phyloP scores from a whole-genome alignment of 2,888 invertebrate genomes.

The Malthinus flaveolus region DNA sequence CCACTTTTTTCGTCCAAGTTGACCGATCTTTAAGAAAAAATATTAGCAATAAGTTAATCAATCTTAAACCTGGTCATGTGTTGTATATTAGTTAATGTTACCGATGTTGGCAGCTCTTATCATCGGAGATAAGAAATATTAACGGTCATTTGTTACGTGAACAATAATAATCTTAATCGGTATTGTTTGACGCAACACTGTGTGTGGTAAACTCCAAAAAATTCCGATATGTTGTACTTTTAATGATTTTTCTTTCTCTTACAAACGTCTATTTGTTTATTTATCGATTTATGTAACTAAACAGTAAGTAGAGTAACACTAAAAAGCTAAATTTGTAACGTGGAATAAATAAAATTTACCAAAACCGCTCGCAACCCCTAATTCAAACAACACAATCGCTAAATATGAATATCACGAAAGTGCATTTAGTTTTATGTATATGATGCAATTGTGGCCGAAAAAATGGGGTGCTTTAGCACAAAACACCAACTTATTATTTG shows the following conservation, averaged over 20 bases:
- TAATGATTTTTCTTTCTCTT: constrained; percentile 17
- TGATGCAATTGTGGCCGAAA: constrained; percentile 49
- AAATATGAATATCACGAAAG: constrained; percentile 40
- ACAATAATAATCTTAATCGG: constrained; percentile 17
- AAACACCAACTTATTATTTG: constrained; percentile 39
- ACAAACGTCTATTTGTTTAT: not conserved
- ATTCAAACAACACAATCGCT: constrained; percentile 13
- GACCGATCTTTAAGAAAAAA: constrained; percentile 12
- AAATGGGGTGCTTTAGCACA: constrained; percentile 46
- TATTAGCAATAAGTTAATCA: constrained; percentile 17
- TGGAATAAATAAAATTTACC: not conserved
- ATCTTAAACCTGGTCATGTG: constrained; percentile 17
- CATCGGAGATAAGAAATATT: constrained; percentile 24
- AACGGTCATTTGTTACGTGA: constrained; percentile 28
- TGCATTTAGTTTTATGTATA: constrained; percentile 43
- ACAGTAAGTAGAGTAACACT: not conserved
- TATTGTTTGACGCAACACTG: constrained; percentile 21
- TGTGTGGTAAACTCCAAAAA: constrained; percentile 1
- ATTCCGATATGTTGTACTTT: constrained; percentile 7
- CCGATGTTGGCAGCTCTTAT: constrained; percentile 22
- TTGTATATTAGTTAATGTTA: constrained; percentile 15
- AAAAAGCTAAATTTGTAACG: not conserved
- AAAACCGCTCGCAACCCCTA: not conserved
- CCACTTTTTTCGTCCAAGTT: not conserved
- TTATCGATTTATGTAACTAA: too few species aligned